phyloP scores from a whole-genome alignment of 2,888 invertebrate species.

The Spisula subtruncata region DNA sequence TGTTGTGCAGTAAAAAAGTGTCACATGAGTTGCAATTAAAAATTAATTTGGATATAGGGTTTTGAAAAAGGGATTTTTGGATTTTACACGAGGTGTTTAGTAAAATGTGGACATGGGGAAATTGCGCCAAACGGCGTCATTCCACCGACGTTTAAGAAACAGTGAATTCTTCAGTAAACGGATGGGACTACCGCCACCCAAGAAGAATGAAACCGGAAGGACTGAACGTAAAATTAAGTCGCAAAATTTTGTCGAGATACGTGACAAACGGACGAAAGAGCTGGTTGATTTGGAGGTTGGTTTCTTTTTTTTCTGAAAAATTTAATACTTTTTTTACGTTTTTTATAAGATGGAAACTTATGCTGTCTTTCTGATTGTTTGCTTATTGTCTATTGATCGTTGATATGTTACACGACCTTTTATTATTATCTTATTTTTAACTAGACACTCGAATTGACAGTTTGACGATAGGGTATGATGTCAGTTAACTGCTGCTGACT shows the following conservation, averaged over 20 bases:
- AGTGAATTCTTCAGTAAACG: conserved; percentile 43
- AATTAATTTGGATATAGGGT: not conserved
- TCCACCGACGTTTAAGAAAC: conserved; percentile 51
- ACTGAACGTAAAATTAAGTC: conserved; percentile 26
- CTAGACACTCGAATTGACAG: no score
- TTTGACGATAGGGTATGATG: no score
- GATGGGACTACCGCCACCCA: not conserved
- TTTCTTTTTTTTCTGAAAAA: not conserved
- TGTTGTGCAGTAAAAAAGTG: no score
- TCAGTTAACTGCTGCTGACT: no score
- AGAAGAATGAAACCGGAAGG: not conserved
- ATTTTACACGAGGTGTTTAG: not conserved
- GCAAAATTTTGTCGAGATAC: conserved; percentile 44
- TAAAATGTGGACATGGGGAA: conserved; percentile 36
- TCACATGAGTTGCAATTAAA: no score
- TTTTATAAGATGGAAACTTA: no score
- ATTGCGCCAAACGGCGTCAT: conserved; percentile 57
- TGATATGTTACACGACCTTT: no score
- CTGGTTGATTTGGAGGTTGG: conserved; percentile 55
- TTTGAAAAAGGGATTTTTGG: not conserved
- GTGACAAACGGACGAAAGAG: conserved; percentile 54
- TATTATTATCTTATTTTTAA: no score
- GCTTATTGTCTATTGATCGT: no score
- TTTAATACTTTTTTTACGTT: no score
- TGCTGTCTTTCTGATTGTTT: no score